Evolutionary conservation across 1,140 invertebrate species (phyloP).

Genomic region (Trachymyrmex cornetzi): DNA sequence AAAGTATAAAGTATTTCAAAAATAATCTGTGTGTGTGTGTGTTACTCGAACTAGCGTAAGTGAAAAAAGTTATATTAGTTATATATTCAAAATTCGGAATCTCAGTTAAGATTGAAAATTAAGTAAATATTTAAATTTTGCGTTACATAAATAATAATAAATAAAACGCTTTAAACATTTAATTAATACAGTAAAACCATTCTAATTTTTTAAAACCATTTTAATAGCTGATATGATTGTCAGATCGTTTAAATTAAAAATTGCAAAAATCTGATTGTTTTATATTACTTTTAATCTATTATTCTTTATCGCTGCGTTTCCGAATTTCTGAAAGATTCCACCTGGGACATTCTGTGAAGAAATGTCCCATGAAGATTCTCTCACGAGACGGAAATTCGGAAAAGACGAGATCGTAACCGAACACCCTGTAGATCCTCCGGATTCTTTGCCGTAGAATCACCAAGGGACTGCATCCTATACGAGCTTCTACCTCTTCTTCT

Average conservation of each 20-base stretch:
- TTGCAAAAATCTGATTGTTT: background rate
- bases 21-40: background rate
- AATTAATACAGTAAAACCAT: conserved; percentile 1
- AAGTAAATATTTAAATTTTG: background rate
- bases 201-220: background rate
- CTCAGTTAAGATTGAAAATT: background rate
- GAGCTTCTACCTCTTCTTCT: conserved; percentile 66
- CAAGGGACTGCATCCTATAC: conserved; percentile 26
- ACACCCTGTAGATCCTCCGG: conserved; percentile 41
- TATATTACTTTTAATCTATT: background rate
- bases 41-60: background rate
- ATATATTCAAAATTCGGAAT: background rate
- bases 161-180: background rate
- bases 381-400: conserved; percentile 20
- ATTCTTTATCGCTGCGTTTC: conserved; percentile 13
- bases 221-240: background rate
- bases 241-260: background rate
- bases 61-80: background rate
- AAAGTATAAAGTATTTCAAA: background rate
- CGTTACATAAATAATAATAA: background rate
- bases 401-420: conserved; percentile 15
- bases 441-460: conserved; percentile 48
- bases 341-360: background rate
- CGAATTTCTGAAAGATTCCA: conserved; percentile 17
- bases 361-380: conserved; percentile 21